Base-by-base conservation (phyloP, 2,797 vertebrate genomes). In the Chiloscyllium punctatum region DNA sequence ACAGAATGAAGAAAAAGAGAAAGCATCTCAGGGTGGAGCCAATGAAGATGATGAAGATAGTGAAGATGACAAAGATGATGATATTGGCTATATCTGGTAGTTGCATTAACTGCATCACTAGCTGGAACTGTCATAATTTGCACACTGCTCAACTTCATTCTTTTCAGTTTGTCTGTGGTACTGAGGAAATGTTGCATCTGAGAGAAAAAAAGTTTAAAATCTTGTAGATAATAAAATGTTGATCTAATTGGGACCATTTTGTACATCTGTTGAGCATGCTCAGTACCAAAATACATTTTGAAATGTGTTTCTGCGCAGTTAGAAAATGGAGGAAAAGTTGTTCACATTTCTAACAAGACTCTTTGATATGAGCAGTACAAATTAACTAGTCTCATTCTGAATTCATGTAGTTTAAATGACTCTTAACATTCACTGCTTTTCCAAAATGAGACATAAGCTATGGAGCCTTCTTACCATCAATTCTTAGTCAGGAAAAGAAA, bases 31-130 rank as follows among this genome's bases (percentile, higher is more conserved):
- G 96, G 97, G 98, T 95, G 98, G 98, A 62, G 97, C 98, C 96
- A 98, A 98, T 0, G 98, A 99, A 96, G 99, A 99, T 0, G 99
- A 99, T 1, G 99, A 99, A 96, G 99, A 99, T 0, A 98, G 98
- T 96, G 99, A 98, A 0, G 99, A 99, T 0, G 98, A 99, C 96
- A 99, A 99, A 97, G 99, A 99, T 96, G 99, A 99, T 16, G 99
- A 99, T 97, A 98, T 98, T 21, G 99, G 99, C 96, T 99, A 99
- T 97, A 97, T 98, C 97, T 99, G 99, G 99, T 99, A 99, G 98
- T 98, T 98, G 92, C 27, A 33, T 51, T 95, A 53, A 57, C 48
- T 53, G 68, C 13, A 53, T 77, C 48, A 4, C 94, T 95, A 33
- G 48, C 71, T 6, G 21, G 71, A 57, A 95, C 94, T 95, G 94